phyloP scores from a whole-genome alignment of 2,797 vertebrate genomes.

The Sparus aurata region DNA sequence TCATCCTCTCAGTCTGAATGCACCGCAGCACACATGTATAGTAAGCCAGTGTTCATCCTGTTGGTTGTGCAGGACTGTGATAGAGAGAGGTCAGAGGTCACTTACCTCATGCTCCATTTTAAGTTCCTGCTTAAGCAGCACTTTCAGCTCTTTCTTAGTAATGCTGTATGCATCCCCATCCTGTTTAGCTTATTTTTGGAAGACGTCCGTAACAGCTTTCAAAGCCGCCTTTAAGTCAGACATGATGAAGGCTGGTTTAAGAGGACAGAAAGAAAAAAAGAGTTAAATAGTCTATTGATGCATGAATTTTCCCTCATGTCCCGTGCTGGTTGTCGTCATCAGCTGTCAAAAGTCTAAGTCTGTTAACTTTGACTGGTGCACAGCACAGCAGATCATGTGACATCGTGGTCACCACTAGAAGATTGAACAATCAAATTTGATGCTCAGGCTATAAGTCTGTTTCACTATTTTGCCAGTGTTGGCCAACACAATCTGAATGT shows the following conservation, averaged over 20 bases:
- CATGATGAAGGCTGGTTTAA: constrained; percentile 63
- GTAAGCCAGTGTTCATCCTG: background rate
- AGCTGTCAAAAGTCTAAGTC: background rate
- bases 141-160: constrained; percentile 86
- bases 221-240: constrained; percentile 58
- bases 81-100: constrained; percentile 7
- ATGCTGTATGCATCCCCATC: constrained; percentile 83
- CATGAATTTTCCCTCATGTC: background rate
- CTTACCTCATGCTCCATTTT: constrained; percentile 80
- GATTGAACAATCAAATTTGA: constrained; percentile 1
- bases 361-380: background rate
- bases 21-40: background rate
- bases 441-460: background rate
- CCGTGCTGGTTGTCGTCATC: background rate
- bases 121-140: constrained; percentile 83
- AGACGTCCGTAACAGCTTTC: constrained; percentile 45
- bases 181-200: constrained; percentile 83
- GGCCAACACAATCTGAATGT: too few species aligned
- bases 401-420: constrained; percentile 18
- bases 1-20: too few species aligned
- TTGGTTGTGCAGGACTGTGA: background rate
- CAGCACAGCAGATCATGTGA: constrained; percentile 31
- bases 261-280: constrained; percentile 21
- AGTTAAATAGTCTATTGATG: background rate
- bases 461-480: background rate